phyloP scores from a whole-genome alignment of 2,797 vertebrate genomes.

The Glossophaga mutica region DNA sequence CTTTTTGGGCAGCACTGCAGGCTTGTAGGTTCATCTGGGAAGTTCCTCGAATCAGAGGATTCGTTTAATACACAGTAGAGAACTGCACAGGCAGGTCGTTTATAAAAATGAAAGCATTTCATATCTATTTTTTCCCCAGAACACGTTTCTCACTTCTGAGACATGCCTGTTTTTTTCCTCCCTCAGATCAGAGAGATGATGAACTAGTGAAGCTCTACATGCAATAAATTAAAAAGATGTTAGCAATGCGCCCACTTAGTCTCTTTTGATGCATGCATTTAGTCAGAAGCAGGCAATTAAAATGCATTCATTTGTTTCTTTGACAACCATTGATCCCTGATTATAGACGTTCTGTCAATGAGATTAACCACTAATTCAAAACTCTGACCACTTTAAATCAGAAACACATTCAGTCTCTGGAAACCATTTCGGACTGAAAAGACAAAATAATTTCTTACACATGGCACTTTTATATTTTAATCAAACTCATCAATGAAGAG shows the following conservation, averaged over 20 bases:
- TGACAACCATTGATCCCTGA: neutral
- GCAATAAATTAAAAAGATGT: neutral
- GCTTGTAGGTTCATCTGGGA: slow-evolving; percentile 46
- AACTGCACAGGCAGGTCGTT: slow-evolving; percentile 51
- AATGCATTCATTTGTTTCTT: neutral
- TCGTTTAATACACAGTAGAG: slow-evolving; percentile 44
- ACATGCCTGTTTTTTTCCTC: neutral
- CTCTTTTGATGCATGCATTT: neutral
- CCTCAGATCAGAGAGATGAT: slow-evolving; percentile 17
- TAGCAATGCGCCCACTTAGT: neutral
- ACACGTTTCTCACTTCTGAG: neutral
- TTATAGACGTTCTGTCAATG: neutral
- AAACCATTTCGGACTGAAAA: neutral
- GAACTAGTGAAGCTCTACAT: neutral
- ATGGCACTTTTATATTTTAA: neutral
- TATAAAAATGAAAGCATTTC: slow-evolving; percentile 61
- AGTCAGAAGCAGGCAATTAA: neutral
- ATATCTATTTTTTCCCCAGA: slow-evolving; percentile 42
- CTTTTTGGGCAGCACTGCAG: slow-evolving; percentile 29
- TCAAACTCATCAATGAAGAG: neutral
- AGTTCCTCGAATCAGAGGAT: slow-evolving; percentile 53
- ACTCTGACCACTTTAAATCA: neutral
- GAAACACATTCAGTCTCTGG: neutral
- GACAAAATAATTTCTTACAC: neutral
- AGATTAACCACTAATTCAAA: neutral